Percentiles rank a stretch among this genome's conserved stretches.
These are phyloP conservation scores for Nerophis ophidion DNA, from an alignment of 2,113 vertebrate species.

Conservation along the genomic window DNA sequence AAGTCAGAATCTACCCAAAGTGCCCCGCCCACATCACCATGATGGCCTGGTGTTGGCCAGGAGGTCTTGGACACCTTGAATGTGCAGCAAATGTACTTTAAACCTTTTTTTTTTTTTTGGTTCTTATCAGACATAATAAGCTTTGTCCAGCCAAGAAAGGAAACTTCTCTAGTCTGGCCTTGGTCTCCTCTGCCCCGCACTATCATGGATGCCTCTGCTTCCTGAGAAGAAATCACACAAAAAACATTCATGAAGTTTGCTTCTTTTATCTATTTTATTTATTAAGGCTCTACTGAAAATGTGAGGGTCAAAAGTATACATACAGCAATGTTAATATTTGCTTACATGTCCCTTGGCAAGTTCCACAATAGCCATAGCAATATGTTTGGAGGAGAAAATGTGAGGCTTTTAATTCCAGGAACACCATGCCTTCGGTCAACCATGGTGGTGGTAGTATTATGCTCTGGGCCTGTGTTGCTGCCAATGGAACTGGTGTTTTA, in stretches of 20 bases:
- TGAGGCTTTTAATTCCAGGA: too few species aligned
- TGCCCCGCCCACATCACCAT: conserved; percentile 6
- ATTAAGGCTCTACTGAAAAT: too few species aligned
- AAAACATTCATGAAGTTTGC: background rate
- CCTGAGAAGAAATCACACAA: conserved; percentile 51
- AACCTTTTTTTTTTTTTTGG: conserved; percentile 22
- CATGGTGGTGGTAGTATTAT: too few species aligned
- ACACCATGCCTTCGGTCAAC: too few species aligned
- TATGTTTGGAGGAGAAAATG: too few species aligned
- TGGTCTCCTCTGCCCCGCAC: conserved; percentile 26
- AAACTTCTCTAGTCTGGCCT: conserved; percentile 12
- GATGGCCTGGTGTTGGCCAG: background rate
- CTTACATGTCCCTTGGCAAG: too few species aligned
- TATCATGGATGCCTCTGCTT: conserved; percentile 71
- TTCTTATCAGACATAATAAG: conserved; percentile 30
- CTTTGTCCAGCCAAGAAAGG: conserved; percentile 51
- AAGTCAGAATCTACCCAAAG: conserved; percentile 6
- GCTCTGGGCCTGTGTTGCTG: too few species aligned
- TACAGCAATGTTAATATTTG: too few species aligned
- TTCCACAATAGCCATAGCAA: too few species aligned
- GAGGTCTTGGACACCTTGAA: conserved; percentile 21
- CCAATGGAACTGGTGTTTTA: too few species aligned
- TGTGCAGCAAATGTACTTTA: conserved; percentile 35
- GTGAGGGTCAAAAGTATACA: too few species aligned
- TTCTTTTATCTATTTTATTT: too few species aligned